phyloP scores from a whole-genome alignment of 2,113 vertebrate species.

The Pelobates fuscus region DNA sequence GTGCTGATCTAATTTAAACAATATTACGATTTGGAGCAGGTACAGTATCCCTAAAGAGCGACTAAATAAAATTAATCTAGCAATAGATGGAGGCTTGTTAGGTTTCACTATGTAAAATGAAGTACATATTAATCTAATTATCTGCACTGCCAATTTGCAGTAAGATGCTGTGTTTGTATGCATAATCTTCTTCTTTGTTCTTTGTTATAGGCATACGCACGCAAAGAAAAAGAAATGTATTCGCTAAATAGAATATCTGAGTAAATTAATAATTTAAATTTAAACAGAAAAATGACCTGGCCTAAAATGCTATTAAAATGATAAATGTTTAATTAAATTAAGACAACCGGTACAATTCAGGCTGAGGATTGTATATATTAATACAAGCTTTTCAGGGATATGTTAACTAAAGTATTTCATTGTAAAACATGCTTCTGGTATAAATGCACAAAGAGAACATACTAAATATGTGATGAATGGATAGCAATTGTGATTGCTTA shows the following conservation, averaged over 20 bases:
- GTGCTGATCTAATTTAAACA: constrained; percentile 16
- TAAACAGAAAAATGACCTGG: constrained; percentile 51
- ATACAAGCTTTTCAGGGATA: neutral
- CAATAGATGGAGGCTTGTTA: constrained; percentile 9
- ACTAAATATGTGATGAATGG: too few species aligned
- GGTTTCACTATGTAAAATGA: constrained; percentile 3
- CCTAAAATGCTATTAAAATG: constrained; percentile 57
- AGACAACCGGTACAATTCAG: constrained; percentile 41
- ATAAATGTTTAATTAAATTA: constrained; percentile 51
- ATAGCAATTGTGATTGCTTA: too few species aligned
- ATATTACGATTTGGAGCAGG: constrained; percentile 12
- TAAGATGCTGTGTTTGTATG: neutral
- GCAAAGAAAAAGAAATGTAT: neutral
- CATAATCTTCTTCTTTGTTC: neutral
- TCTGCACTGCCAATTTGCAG: neutral
- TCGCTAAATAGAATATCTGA: constrained; percentile 45
- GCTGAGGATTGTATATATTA: constrained; percentile 24
- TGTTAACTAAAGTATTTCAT: constrained; percentile 14
- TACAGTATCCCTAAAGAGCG: constrained; percentile 22
- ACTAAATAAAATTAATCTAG: constrained; percentile 23
- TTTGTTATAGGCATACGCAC: neutral
- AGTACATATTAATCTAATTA: constrained; percentile 26
- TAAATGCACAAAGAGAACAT: neutral
- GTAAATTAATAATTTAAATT: constrained; percentile 59
- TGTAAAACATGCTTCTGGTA: constrained; percentile 6